phyloP scores from a whole-genome alignment of 2,113 vertebrate species.

The Madoqua kirkii region DNA sequence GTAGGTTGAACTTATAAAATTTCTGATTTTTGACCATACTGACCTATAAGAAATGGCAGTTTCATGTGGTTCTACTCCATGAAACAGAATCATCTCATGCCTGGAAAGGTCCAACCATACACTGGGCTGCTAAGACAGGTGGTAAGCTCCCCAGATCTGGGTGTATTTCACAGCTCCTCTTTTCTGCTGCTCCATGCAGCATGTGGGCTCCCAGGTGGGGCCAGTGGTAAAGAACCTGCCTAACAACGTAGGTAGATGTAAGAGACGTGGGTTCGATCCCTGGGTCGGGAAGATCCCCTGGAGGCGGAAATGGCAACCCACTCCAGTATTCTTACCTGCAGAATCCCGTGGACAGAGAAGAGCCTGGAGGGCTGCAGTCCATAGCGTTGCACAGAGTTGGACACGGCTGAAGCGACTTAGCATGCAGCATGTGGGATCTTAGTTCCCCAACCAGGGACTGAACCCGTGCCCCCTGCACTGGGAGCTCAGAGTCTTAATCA shows the following conservation, averaged over 20 bases:
- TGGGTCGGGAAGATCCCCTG: not conserved
- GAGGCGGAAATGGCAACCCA: not conserved
- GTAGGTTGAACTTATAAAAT: not conserved
- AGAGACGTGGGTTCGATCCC: accelerated
- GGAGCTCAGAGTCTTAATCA: not conserved
- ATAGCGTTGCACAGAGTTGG: not conserved
- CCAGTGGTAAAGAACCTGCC: not conserved
- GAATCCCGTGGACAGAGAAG: not conserved
- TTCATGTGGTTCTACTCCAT: not conserved
- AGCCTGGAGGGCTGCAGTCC: not conserved
- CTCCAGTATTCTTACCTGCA: not conserved
- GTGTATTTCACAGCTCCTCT: not conserved
- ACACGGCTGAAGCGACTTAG: not conserved
- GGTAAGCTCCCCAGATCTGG: not conserved
- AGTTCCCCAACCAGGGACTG: not conserved
- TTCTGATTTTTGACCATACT: not conserved
- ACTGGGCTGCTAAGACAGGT: not conserved
- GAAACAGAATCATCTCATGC: not conserved
- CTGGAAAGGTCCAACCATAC: not conserved
- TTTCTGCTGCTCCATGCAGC: not conserved
- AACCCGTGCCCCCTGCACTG: not conserved
- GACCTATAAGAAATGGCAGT: not conserved
- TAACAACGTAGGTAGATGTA: not conserved
- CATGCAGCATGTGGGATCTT: not conserved
- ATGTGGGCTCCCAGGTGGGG: not conserved